Evolutionary conservation across 1,140 invertebrate genomes (phyloP), one percentile per base, ranked within the genome.

Genomic region (Glossosoma conforme): DNA sequence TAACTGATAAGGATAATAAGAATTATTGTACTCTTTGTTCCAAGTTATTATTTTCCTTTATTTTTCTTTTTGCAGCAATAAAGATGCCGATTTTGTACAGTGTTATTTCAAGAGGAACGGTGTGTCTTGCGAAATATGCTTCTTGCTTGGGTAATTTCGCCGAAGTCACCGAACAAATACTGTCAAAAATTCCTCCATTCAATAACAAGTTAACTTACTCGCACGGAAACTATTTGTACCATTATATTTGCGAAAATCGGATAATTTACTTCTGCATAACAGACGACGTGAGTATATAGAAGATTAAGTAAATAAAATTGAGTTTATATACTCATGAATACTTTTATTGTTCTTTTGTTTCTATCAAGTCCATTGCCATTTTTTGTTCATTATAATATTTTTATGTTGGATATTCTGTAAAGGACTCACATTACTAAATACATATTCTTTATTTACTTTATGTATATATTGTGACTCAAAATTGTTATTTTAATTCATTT

Each of bases 191-290:
- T 62, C 78, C 86, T 20, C 79, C 85, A 1, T 81, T 89, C 40
- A 84, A 94, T 79, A 85, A 90, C 58, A 93, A 92, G 69, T 75
- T 94, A 37, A 95, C 92, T 4, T 93, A 95, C 64, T 89, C 90
- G 0, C 92, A 96, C 76, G 89, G 88, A 60, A 90, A 85, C 61
- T 96, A 92, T 69, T 69, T 95, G 36, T 96, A 95, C 66, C 91
- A 96, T 68, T 97, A 95, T 61, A 84, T 93, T 46, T 84, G 82
- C 54, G 89, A 95, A 70, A 84, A 92, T 63, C 77, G 81, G 61
- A 82, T 96, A 54, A 82, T 94, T 61, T 96, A 92, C 68, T 84
- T 97, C 72, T 95, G 92, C 62, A 95, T 96, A 40, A 93, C 92
- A 45, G 92, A 96, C 75, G 90, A 94, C 80, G 92, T 95, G 81